These are phyloP conservation scores for Aricia agestis DNA, from an alignment of 1,140 invertebrate species.

Conservation along the genomic window DNA sequence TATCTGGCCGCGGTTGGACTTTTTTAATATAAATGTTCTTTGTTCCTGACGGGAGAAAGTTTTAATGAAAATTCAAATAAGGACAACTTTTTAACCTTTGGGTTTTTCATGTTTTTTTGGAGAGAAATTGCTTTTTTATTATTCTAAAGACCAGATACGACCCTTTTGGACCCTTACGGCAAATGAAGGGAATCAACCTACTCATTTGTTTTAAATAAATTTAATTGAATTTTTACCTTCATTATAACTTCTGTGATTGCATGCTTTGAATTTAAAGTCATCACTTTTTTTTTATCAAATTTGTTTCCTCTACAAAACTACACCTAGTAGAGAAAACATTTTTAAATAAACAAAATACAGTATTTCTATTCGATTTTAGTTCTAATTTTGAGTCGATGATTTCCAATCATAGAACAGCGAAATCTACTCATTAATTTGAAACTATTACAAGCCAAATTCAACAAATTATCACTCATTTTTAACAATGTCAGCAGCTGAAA, in stretches of 20 bases:
- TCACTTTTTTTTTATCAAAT: background rate
- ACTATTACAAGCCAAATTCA: background rate
- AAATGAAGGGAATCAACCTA: background rate
- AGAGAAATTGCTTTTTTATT: slow-evolving; percentile 64
- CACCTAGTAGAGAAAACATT: no score
- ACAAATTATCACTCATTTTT: slow-evolving; percentile 9
- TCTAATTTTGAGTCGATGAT: no score
- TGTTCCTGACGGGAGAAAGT: slow-evolving; percentile 74
- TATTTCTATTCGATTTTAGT: no score
- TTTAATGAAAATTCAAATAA: slow-evolving; percentile 77
- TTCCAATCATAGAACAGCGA: background rate
- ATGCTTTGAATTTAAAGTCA: background rate
- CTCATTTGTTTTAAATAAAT: background rate
- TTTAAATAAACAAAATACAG: no score
- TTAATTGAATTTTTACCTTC: background rate
- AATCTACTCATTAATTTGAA: background rate
- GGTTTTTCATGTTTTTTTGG: slow-evolving; percentile 62
- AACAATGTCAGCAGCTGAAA: slow-evolving; percentile 6
- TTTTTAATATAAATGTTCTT: slow-evolving; percentile 77
- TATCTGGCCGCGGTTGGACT: slow-evolving; percentile 71
- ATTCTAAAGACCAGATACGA: slow-evolving; percentile 48
- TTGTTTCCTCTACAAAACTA: no score
- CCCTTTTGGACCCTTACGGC: slow-evolving; percentile 10
- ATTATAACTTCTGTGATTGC: background rate
- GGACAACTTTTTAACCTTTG: slow-evolving; percentile 73